These are phyloP conservation scores for Pseudoatta argentina DNA, from an alignment of 1,140 invertebrate genomes.

Conservation along the genomic window DNA sequence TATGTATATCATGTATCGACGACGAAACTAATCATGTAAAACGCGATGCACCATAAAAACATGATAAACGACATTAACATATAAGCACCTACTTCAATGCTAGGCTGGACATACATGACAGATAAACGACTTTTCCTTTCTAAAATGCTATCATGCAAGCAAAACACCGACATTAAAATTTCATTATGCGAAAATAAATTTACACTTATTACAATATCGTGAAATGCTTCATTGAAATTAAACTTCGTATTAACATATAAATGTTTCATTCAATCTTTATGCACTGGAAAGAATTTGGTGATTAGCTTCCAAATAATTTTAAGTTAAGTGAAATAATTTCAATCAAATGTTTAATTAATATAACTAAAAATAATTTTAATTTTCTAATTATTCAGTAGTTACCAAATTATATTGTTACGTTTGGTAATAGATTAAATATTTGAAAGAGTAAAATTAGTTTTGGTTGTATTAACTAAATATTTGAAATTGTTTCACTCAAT, in stretches of 20 bases:
- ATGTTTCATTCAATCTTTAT: not conserved
- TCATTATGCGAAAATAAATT: conserved; percentile 28
- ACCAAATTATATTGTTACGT: too few species aligned
- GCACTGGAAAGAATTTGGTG: too few species aligned
- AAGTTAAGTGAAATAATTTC: too few species aligned
- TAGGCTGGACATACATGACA: conserved; percentile 8
- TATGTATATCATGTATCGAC: not conserved
- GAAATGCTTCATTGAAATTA: conserved; percentile 15
- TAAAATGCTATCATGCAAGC: conserved; percentile 4
- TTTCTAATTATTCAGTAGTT: too few species aligned
- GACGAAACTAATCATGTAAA: conserved; percentile 61
- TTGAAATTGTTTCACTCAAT: too few species aligned
- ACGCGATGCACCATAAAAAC: conserved; percentile 37
- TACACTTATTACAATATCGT: not conserved
- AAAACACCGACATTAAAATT: not conserved
- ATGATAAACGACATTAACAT: conserved; percentile 50
- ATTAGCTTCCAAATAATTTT: too few species aligned
- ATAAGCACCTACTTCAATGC: conserved; percentile 15
- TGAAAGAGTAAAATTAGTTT: too few species aligned
- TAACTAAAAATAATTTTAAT: too few species aligned
- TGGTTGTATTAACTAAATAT: too few species aligned
- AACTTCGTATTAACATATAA: conserved; percentile 9
- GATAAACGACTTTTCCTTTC: conserved; percentile 50
- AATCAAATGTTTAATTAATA: too few species aligned
- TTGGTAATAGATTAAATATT: too few species aligned